Base-by-base conservation (phyloP, 2,888 invertebrate species). In the Pandemis corylana region DNA sequence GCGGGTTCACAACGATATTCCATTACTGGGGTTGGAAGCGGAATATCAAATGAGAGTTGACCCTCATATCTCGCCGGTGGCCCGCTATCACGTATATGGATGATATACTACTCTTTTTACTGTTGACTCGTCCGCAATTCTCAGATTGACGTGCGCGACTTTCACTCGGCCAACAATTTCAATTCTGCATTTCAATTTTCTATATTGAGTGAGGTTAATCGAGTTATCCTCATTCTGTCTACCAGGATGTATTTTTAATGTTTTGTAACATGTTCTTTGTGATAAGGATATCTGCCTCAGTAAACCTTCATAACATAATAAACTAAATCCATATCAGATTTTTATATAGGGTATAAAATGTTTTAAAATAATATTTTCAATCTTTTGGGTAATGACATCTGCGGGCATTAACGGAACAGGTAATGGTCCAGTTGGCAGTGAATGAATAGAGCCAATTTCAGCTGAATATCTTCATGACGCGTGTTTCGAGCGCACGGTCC, bases 41-140 rank as follows among this genome's bases (percentile, higher is more conserved):
- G 91, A 92, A 93, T 93, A 90, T 91, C 81, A 88, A 90, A 92
- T 90, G 90, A 89, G 89, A 84, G 84, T 81, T 88, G 89, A 90
- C 90, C 92, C 90, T 87, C 85, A 86, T 84, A 87, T 85, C 86
- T 85, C 84, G 84, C 84, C 84, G 84, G 80, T 82, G 83, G 83
- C 80, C 79, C 80, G 78, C 77, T 78, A 80, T 76, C 78, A 79
- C 71, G 73, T 72, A 78, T 78, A 78, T 76, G 74, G 78, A 81
- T 79, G 69, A 71, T 71, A 75, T 75, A 67, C 46, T 53, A 69
- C 51, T 69, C 69, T 69, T 74, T 74, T 66, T 66, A 74, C 69
- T 65, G 69, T 65, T 61, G 51, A 59, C 59, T 69, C 59, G 65
- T 51, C 49, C 42, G 59, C 56, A 51, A 64, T 65, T 66, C 61